A percentile compares a stretch with the other conserved stretches of the same genome.
Conservation (phyloP, 2,888 invertebrate genomes). For the Serripes groenlandicus region DNA sequence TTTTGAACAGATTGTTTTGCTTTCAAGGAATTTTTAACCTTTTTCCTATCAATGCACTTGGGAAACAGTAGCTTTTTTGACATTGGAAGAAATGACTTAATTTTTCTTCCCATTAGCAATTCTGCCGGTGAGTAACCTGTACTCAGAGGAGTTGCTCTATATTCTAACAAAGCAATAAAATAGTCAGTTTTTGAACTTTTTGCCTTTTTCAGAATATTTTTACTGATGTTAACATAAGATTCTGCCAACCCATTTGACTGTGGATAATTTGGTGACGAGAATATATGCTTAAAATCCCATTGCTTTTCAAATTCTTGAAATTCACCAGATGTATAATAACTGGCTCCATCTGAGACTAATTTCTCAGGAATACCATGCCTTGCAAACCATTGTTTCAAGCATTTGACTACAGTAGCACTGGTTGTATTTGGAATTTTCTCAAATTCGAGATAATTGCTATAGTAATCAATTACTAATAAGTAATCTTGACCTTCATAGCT, state of each 20-base stretch:
- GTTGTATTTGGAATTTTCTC: conserved; percentile 10
- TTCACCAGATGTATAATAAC: background rate
- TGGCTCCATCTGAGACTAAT: conserved; percentile 1
- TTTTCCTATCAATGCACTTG: background rate
- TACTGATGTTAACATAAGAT: background rate
- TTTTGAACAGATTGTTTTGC: background rate
- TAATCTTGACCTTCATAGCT: background rate
- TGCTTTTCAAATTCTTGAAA: too few species aligned
- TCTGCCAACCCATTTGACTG: background rate
- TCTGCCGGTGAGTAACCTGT: background rate
- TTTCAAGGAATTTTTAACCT: background rate
- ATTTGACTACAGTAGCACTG: too few species aligned
- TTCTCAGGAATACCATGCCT: background rate
- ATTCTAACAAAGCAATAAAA: background rate
- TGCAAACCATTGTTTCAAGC: background rate
- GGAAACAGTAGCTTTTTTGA: background rate
- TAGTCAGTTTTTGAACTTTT: background rate
- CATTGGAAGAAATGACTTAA: background rate
- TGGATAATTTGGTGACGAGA: background rate
- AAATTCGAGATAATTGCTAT: conserved; percentile 18
- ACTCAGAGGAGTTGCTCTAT: background rate
- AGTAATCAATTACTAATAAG: conserved; percentile 11
- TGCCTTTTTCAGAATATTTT: background rate
- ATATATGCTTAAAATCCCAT: conserved; percentile 8
- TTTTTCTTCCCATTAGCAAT: too few species aligned